Base-by-base conservation (phyloP, 2,113 vertebrate species). In the Astatoreochromis straeleni region DNA sequence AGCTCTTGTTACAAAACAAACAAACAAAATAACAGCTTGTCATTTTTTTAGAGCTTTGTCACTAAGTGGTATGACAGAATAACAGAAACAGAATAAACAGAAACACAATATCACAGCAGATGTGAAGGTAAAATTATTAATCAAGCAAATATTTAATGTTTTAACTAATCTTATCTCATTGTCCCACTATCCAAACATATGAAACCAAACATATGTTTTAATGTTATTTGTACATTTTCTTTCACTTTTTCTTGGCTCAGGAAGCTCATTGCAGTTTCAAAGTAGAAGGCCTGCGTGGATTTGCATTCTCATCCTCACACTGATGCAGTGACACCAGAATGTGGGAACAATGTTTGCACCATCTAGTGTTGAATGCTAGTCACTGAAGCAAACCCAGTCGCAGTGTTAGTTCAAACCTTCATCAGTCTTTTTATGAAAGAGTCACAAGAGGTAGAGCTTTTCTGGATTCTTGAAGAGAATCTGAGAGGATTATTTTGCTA, bases 301-400 rank as follows among this genome's bases (percentile, higher is more conserved):
- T 87, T 82, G 40, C 38, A 55, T 84, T 83, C 42, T 79, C 21
- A 12, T n/a, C 13, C 12, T 81, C 60, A 70, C 9, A 1, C 14
- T 31, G 14, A 51, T 40, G 78, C 70, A 58, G 58, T 60, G 7
- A 33, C 7, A 7, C 3, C 35, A 78, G 58, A 17, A 11, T 54
- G 3, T 3, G 24, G 17, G 26, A 80, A 70, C 14, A 17, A 45
- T 47, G 51, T 53, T 87, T n/a, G 68, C 89, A 4, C 94, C 94
- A 93, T 90, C 94, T 95, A 86, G 89, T 95, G 94, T 82, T 86
- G 4, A 75, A 80, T 2, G 68, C 12, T 4, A 2, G 35, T 86
- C 45, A 88, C 7, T 93, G 42, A 49, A 85, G 38, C 11, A 19
- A 83, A 17, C 21, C 35, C 11, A 31, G 17, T n/a, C 17, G 0